These are phyloP conservation scores for Papilio polyxenes DNA, from an alignment of 1,140 invertebrate species.

Conservation along the genomic window DNA sequence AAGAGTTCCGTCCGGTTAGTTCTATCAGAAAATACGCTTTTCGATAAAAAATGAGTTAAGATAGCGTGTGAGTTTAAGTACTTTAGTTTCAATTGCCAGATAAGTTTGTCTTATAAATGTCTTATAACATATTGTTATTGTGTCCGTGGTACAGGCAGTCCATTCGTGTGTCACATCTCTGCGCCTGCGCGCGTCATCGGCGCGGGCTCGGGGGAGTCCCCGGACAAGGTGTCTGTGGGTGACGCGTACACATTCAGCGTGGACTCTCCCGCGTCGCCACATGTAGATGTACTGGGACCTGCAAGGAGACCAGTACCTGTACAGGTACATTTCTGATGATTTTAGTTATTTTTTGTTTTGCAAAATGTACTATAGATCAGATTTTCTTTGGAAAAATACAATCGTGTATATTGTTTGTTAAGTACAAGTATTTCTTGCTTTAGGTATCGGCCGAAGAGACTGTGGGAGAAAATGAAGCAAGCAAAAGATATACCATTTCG, in stretches of 20 bases:
- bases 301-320: conserved; percentile 86
- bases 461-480: conserved; percentile 76
- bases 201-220: conserved; percentile 86
- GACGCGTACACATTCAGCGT: conserved; percentile 91
- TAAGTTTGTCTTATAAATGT: too few relatives aligned
- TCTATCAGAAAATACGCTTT: not conserved
- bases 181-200: conserved; percentile 88
- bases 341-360: not conserved
- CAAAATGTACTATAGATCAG: too few relatives aligned
- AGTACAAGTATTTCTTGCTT: too few relatives aligned
- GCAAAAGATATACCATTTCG: conserved; percentile 83
- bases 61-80: too few relatives aligned
- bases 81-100: too few relatives aligned
- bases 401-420: too few relatives aligned
- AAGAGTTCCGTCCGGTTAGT: too few relatives aligned
- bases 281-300: conserved; percentile 89
- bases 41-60: not conserved
- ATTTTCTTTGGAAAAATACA: too few relatives aligned
- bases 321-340: conserved; percentile 74
- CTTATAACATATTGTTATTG: not conserved
- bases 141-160: conserved; percentile 73
- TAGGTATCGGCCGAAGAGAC: conserved; percentile 78
- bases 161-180: conserved; percentile 82
- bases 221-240: conserved; percentile 96
- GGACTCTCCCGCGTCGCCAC: conserved; percentile 87